Evolutionary conservation across 2,888 invertebrate species (phyloP).

Genomic region (Tetrapedia diversipes): DNA sequence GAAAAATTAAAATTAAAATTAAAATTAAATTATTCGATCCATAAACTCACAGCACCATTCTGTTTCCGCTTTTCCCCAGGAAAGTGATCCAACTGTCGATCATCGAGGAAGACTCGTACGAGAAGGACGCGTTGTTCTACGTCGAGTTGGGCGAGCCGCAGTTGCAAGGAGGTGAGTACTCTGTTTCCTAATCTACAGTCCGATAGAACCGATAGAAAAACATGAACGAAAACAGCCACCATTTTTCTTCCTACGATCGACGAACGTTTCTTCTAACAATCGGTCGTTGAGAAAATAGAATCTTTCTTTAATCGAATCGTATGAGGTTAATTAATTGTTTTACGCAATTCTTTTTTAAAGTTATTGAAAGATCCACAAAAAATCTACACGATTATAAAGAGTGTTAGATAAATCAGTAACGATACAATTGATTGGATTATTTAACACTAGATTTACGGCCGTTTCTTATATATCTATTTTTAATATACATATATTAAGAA

Average conservation of each 20-base stretch:
- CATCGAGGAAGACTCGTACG: constrained; percentile 98
- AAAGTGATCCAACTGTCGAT: constrained; percentile 93
- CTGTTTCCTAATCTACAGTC: not conserved
- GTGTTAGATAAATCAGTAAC: too few relatives aligned
- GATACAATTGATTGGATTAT: too few relatives aligned
- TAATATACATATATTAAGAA: too few relatives aligned
- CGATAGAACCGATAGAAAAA: not conserved
- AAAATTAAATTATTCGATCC: constrained; percentile 3
- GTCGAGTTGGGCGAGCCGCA: constrained; percentile 96
- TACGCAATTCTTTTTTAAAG: too few relatives aligned
- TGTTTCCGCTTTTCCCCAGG: constrained; percentile 85
- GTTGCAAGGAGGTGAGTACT: constrained; percentile 91
- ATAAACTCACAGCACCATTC: not conserved
- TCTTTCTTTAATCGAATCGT: not conserved
- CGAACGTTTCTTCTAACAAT: too few relatives aligned
- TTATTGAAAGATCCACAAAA: too few relatives aligned
- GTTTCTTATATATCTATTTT: too few relatives aligned
- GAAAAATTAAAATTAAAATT: too few relatives aligned
- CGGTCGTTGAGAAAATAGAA: too few relatives aligned
- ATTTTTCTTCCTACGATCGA: constrained; percentile 11
- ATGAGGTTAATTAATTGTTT: too few relatives aligned
- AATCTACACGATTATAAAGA: too few relatives aligned
- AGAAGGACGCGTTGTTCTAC: constrained; percentile 97
- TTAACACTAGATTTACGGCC: too few relatives aligned
- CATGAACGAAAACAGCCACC: not conserved